These are phyloP conservation scores for Laticauda colubrina DNA, from an alignment of 2,113 vertebrate genomes.

Conservation along the genomic window DNA sequence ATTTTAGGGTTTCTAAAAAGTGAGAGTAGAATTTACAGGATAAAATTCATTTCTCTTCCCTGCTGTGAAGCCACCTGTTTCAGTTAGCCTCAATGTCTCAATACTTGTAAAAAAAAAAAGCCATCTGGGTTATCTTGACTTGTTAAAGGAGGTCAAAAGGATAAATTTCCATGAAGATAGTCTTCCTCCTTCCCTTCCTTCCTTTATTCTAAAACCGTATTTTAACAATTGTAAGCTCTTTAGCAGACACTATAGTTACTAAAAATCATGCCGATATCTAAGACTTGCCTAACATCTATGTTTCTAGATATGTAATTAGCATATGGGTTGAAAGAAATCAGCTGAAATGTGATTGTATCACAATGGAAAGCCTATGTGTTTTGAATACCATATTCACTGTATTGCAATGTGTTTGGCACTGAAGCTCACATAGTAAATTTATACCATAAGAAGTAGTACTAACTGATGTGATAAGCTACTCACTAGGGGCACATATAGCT, in stretches of 20 bases:
- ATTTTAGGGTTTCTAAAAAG: slow-evolving; percentile 52
- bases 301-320: background rate
- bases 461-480: background rate
- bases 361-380: background rate
- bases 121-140: background rate
- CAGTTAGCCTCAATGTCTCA: slow-evolving; percentile 48
- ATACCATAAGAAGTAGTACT: background rate
- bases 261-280: background rate
- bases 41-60: slow-evolving; percentile 47
- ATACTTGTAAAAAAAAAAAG: slow-evolving; percentile 46
- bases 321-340: background rate
- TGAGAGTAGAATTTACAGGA: slow-evolving; percentile 47
- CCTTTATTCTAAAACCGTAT: background rate
- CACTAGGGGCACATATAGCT: background rate
- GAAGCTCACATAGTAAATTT: background rate
- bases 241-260: background rate
- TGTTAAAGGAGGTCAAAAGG: background rate
- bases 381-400: background rate
- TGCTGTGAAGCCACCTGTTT: slow-evolving; percentile 66
- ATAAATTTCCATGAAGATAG: slow-evolving; percentile 17
- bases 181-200: background rate
- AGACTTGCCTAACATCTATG: background rate
- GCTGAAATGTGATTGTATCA: background rate
- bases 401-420: background rate
- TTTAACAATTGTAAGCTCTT: background rate